Conservation (phyloP, 1,140 invertebrate species). For the Eufriesea mexicana region DNA sequence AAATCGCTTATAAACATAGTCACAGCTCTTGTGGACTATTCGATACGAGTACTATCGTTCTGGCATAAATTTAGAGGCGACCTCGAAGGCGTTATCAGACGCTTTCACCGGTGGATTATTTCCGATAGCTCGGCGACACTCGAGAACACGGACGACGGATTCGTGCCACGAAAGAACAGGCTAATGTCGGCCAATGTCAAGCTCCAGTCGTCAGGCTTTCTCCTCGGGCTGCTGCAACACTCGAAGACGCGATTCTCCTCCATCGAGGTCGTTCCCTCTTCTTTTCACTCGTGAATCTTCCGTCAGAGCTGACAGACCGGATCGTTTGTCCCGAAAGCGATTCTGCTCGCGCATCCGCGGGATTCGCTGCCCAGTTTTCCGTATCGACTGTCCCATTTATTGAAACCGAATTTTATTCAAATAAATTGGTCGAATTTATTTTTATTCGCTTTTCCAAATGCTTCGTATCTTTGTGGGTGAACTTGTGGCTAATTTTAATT, state of each 20-base stretch:
- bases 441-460: no score
- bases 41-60: background rate
- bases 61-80: constrained; percentile 1
- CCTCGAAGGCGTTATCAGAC: background rate
- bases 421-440: no score
- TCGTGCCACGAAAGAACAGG: constrained; percentile 43
- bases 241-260: background rate
- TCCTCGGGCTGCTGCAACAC: constrained; percentile 20
- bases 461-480: no score
- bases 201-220: constrained; percentile 37
- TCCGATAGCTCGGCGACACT: background rate
- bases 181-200: constrained; percentile 53
- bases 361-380: background rate
- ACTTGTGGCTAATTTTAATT: no score
- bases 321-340: background rate
- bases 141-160: constrained; percentile 28
- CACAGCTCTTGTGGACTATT: background rate
- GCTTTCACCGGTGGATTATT: constrained; percentile 41
- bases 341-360: background rate
- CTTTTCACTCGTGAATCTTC: constrained; percentile 37
- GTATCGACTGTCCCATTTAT: no score
- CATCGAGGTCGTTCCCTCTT: constrained; percentile 21
- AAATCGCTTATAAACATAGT: background rate
- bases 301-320: background rate
- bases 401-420: no score